phyloP scores from a whole-genome alignment of 2,797 vertebrate genomes.

The Lacerta viridis region DNA sequence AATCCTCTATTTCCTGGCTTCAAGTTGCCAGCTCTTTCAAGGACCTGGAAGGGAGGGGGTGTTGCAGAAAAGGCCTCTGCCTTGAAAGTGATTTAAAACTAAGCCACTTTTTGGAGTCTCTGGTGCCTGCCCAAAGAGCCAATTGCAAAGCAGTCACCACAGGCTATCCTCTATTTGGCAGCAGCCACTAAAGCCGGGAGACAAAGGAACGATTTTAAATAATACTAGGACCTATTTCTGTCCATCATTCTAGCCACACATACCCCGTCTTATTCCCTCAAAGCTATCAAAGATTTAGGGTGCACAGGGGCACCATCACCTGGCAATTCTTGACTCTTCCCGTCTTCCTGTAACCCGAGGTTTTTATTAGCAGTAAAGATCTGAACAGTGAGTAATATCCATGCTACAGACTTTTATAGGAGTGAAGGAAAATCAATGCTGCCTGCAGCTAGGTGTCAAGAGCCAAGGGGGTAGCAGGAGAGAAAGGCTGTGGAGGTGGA shows the following conservation, averaged over 20 bases:
- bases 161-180: constrained; percentile 21
- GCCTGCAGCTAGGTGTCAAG: constrained; percentile 67
- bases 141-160: fast-evolving
- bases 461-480: constrained; percentile 49
- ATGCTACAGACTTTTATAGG: constrained; percentile 68
- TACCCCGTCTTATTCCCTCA: not conserved
- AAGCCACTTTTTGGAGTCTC: constrained; percentile 21
- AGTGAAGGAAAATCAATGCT: constrained; percentile 79
- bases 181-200: not conserved
- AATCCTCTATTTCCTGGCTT: constrained; percentile 52
- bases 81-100: constrained; percentile 35
- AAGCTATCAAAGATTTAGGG: not conserved
- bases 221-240: not conserved
- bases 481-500: constrained; percentile 46
- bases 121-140: not conserved
- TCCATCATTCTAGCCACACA: not conserved
- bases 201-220: not conserved
- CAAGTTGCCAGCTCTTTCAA: constrained; percentile 34
- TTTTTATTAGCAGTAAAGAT: constrained; percentile 70
- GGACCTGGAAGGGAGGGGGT: not conserved
- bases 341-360: constrained; percentile 55
- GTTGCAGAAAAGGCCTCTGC: not conserved
- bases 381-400: constrained; percentile 72
- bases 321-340: constrained; percentile 30
- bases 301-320: constrained; percentile 16